These are phyloP conservation scores for Calyptommatus sinebrachiatus DNA, from an alignment of 2,113 vertebrate genomes.

Conservation along the genomic window DNA sequence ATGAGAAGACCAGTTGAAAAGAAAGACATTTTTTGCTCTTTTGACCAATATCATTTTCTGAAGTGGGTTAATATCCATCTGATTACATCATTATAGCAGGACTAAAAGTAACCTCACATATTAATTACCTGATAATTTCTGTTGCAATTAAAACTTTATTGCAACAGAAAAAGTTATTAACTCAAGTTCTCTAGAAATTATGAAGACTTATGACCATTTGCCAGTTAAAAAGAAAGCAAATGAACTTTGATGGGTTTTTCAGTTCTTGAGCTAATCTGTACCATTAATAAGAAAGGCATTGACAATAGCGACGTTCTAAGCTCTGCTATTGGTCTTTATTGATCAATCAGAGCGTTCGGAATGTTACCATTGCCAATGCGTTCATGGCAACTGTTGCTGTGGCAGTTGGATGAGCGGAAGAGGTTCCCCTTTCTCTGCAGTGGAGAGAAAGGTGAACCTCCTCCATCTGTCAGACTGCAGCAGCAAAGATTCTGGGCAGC, in stretches of 20 bases:
- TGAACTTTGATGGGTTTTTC: conserved; percentile 39
- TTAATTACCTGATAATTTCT: conserved; percentile 53
- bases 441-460: too few species aligned
- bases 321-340: too few species aligned
- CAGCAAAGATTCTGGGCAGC: too few species aligned
- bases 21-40: conserved; percentile 39
- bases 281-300: too few species aligned
- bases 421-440: too few species aligned
- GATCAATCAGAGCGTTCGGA: too few species aligned
- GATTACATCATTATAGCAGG: conserved; percentile 51
- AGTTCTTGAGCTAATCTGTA: conserved; percentile 10
- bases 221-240: conserved; percentile 40
- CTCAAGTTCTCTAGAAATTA: conserved; percentile 52
- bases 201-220: conserved; percentile 57
- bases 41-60: conserved; percentile 19
- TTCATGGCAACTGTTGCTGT: too few species aligned
- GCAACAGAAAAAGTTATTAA: conserved; percentile 61
- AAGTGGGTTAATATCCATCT: conserved; percentile 44
- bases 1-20: conserved; percentile 27
- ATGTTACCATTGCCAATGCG: too few species aligned
- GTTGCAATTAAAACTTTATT: conserved; percentile 52
- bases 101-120: conserved; percentile 52
- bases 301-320: too few species aligned
- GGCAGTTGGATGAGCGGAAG: too few species aligned
- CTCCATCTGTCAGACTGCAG: too few species aligned